A percentile compares a stretch with the other conserved stretches of the same genome.
These are phyloP conservation scores for Clarias laeviceps DNA, from an alignment of 2,797 vertebrate genomes.

Conservation along the genomic window DNA sequence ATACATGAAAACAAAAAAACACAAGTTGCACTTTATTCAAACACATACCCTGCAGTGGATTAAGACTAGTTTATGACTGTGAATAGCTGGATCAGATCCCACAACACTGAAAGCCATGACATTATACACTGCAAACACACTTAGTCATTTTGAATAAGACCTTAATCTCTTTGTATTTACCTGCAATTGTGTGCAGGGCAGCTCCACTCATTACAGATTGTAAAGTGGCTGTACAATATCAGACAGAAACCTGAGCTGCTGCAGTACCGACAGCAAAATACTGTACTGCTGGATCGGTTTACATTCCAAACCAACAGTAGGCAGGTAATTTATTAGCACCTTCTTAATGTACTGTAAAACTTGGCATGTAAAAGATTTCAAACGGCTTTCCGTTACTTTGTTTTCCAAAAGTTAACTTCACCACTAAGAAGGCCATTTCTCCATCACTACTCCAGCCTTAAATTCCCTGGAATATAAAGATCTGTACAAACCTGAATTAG, in stretches of 20 bases:
- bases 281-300: neutral
- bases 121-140: neutral
- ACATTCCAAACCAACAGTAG: conserved; percentile 14
- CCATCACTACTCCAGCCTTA: neutral
- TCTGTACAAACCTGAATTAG: neutral
- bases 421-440: conserved; percentile 1
- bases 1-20: neutral
- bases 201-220: conserved; percentile 5
- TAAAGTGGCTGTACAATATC: conserved; percentile 8
- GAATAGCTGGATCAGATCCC: conserved; percentile 16
- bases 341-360: neutral
- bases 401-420: neutral
- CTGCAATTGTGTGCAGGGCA: neutral
- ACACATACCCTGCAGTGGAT: neutral
- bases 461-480: neutral
- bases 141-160: neutral
- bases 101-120: neutral
- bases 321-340: neutral
- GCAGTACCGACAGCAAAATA: conserved; percentile 13
- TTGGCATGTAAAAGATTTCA: neutral
- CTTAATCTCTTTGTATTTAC: neutral
- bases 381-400: neutral
- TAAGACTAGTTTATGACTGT: neutral
- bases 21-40: neutral
- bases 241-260: conserved; percentile 7